Conservation (phyloP, 2,888 invertebrate species). For the Sericinus montela region DNA sequence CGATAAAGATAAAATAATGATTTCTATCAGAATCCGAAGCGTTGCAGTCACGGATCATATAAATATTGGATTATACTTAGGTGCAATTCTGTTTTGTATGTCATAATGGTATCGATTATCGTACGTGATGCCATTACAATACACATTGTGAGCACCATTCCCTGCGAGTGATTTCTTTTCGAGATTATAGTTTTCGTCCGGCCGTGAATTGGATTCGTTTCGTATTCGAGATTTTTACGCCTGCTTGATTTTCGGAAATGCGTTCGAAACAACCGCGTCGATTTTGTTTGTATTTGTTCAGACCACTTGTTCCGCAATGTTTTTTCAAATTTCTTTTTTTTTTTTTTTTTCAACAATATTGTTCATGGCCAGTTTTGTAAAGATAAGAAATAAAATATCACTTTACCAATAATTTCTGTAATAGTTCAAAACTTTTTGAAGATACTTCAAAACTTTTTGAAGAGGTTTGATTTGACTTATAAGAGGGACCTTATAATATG, state of each 20-base stretch:
- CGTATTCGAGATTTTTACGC: conserved; percentile 52
- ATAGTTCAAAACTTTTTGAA: no score
- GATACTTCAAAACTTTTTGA: no score
- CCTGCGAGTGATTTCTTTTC: conserved; percentile 62
- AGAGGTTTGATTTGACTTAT: no score
- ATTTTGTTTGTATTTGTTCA: conserved; percentile 21
- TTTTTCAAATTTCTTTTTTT: no score
- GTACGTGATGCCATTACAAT: conserved; percentile 78
- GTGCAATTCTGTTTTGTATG: conserved; percentile 72
- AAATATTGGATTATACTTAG: conserved; percentile 78
- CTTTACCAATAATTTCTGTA: no score
- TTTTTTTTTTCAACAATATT: conserved; percentile 13
- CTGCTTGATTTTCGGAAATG: conserved; percentile 47
- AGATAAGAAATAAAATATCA: not conserved
- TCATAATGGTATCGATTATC: conserved; percentile 75
- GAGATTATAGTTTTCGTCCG: conserved; percentile 59
- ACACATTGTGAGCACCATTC: conserved; percentile 56
- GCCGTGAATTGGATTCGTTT: conserved; percentile 56
- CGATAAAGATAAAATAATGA: conserved; percentile 30
- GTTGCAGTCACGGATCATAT: conserved; percentile 66
- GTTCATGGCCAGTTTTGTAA: conserved; percentile 7
- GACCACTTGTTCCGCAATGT: conserved; percentile 19
- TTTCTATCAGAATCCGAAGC: conserved; percentile 32
- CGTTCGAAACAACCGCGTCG: conserved; percentile 25
- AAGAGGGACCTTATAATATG: no score